Percentiles rank a stretch among this genome's conserved stretches.
These are phyloP conservation scores for Psilopsiagon aurifrons DNA, from an alignment of 2,113 vertebrate genomes.

Conservation along the genomic window DNA sequence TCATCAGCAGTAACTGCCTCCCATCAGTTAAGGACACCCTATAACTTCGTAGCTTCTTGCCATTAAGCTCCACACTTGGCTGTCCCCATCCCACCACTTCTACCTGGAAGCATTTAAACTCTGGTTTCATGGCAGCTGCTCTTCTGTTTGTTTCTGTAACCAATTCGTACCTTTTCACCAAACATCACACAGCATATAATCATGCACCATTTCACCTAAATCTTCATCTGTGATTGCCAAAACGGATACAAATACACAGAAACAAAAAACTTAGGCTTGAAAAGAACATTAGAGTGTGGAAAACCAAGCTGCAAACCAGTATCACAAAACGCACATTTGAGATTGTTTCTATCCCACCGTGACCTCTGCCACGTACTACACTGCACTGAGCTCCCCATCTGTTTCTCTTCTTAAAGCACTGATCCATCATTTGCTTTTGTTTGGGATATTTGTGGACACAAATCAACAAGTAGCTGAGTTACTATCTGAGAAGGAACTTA, in stretches of 20 bases:
- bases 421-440: neutral
- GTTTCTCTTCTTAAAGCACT: neutral
- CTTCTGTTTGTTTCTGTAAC: neutral
- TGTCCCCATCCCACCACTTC: neutral
- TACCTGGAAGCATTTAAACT: neutral
- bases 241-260: neutral
- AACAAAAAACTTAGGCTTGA: neutral
- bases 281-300: neutral
- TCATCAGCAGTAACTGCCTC: neutral
- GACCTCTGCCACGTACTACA: neutral
- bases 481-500: neutral
- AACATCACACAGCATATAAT: neutral
- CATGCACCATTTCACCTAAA: neutral
- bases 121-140: rapidly evolving
- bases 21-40: neutral
- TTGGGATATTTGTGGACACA: neutral
- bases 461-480: neutral
- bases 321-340: neutral
- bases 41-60: neutral
- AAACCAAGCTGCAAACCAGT: neutral
- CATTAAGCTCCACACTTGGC: neutral
- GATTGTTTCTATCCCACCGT: neutral
- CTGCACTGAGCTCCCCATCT: neutral
- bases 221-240: neutral
- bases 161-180: neutral